Conservation (phyloP, 2,888 invertebrate genomes). For the Ramazzottius varieornatus region DNA sequence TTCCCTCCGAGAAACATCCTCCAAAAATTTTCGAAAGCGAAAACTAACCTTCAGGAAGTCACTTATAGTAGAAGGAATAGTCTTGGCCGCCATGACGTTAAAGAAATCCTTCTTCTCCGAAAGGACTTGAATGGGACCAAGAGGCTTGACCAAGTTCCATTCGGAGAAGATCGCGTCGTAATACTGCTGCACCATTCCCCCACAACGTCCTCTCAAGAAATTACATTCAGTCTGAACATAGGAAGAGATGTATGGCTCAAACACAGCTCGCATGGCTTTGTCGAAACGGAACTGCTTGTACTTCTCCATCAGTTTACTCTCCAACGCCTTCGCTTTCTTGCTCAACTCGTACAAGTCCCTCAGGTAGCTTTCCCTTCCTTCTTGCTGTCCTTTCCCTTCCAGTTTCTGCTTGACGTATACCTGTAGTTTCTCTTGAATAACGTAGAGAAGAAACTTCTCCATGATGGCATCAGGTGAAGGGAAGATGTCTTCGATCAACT, state of each 20-base stretch:
- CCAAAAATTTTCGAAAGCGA: no score
- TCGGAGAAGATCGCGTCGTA: background rate
- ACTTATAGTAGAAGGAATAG: background rate
- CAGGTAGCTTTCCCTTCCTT: constrained; percentile 47
- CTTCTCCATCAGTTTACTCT: constrained; percentile 38
- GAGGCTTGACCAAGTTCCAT: background rate
- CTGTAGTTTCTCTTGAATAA: constrained; percentile 55
- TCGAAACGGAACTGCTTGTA: constrained; percentile 41
- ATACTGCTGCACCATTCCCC: constrained; percentile 2
- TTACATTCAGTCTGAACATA: constrained; percentile 32
- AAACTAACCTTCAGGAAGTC: background rate
- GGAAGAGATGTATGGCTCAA: constrained; percentile 42
- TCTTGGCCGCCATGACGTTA: background rate
- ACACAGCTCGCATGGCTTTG: constrained; percentile 51
- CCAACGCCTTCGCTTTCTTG: constrained; percentile 50
- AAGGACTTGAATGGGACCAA: background rate
- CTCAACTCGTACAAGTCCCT: constrained; percentile 64
- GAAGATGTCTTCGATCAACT: constrained; percentile 47
- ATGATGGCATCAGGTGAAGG: constrained; percentile 84
- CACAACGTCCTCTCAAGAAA: constrained; percentile 8
- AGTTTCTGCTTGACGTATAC: constrained; percentile 12
- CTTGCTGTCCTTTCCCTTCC: background rate
- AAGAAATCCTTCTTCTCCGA: background rate
- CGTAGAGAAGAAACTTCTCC: constrained; percentile 84
- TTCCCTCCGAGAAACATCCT: no score